A percentile compares a stretch with the other conserved stretches of the same genome.
These are phyloP conservation scores for Subanguina moxae DNA, from an alignment of 1,140 invertebrate genomes.

Conservation along the genomic window DNA sequence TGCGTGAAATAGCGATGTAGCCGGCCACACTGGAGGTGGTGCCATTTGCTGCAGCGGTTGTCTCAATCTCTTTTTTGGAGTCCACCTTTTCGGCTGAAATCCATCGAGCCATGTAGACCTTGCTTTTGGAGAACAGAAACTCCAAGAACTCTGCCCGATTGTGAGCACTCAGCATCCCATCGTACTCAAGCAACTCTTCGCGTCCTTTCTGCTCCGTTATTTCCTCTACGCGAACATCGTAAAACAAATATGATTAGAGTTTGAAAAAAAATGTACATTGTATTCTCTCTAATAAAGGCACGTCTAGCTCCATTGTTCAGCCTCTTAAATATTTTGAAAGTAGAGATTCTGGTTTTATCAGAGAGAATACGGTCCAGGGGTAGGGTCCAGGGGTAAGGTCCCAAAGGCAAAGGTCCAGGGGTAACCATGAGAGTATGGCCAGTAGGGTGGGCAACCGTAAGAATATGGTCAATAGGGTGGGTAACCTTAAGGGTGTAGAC, in stretches of 20 bases:
- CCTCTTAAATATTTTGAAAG: too few species aligned
- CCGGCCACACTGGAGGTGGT: constrained; percentile 21
- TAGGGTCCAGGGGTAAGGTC: too few species aligned
- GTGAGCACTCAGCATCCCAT: constrained; percentile 35
- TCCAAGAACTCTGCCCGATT: constrained; percentile 46
- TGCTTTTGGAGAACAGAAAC: constrained; percentile 27
- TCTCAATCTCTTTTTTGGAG: not conserved
- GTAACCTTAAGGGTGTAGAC: too few species aligned
- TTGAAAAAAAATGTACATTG: too few species aligned
- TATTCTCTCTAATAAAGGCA: too few species aligned
- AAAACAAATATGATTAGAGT: not conserved
- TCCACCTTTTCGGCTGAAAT: constrained; percentile 8
- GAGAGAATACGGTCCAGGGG: too few species aligned
- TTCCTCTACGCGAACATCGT: constrained; percentile 3
- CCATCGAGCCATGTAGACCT: constrained; percentile 33
- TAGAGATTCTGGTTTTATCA: too few species aligned
- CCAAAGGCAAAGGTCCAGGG: too few species aligned
- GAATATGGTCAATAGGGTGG: too few species aligned
- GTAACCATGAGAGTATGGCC: too few species aligned
- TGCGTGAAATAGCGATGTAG: constrained; percentile 22
- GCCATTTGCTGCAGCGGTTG: not conserved
- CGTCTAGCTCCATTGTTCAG: too few species aligned
- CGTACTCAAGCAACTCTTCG: constrained; percentile 33
- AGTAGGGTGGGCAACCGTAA: too few species aligned
- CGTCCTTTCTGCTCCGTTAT: constrained; percentile 7